phyloP scores from a whole-genome alignment of 2,888 invertebrate genomes.

The Creontiades dilutus region DNA sequence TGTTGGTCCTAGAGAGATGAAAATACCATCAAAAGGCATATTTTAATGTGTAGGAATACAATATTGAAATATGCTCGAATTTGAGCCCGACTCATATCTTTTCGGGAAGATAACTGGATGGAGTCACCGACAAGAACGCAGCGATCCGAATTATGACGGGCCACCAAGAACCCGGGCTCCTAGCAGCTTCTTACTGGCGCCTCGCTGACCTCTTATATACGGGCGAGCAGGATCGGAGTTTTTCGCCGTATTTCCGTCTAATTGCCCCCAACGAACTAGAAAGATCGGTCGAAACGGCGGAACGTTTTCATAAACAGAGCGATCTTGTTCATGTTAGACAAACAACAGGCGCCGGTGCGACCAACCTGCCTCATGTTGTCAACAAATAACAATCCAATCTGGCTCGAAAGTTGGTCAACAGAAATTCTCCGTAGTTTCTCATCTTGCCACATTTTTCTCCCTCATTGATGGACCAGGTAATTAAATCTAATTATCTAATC shows the following conservation, averaged over 20 bases:
- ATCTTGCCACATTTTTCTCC: background rate
- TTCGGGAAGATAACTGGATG: too few species aligned
- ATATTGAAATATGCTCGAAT: too few species aligned
- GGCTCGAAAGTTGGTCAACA: slow-evolving; percentile 7
- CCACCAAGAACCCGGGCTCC: background rate
- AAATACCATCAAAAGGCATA: too few species aligned
- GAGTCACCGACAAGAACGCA: background rate
- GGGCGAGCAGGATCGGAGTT: slow-evolving; percentile 1
- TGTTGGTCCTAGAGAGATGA: too few species aligned
- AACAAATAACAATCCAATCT: slow-evolving; percentile 1
- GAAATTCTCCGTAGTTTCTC: background rate
- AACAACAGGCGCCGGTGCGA: slow-evolving; percentile 1
- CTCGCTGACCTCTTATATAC: slow-evolving; percentile 27
- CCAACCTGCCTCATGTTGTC: background rate
- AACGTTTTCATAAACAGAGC: background rate
- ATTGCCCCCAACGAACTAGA: slow-evolving; percentile 25
- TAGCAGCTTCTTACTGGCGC: background rate
- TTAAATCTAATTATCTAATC: background rate
- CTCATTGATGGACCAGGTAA: background rate
- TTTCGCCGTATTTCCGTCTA: slow-evolving; percentile 31
- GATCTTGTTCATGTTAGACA: slow-evolving; percentile 16
- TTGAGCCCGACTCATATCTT: too few species aligned
- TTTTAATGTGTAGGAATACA: too few species aligned
- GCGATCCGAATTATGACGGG: background rate
- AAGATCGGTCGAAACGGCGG: background rate